Percentiles rank a stretch among this genome's conserved stretches.
Conservation (phyloP, 1,140 invertebrate species). For the Drosophila pseudoananassae region DNA sequence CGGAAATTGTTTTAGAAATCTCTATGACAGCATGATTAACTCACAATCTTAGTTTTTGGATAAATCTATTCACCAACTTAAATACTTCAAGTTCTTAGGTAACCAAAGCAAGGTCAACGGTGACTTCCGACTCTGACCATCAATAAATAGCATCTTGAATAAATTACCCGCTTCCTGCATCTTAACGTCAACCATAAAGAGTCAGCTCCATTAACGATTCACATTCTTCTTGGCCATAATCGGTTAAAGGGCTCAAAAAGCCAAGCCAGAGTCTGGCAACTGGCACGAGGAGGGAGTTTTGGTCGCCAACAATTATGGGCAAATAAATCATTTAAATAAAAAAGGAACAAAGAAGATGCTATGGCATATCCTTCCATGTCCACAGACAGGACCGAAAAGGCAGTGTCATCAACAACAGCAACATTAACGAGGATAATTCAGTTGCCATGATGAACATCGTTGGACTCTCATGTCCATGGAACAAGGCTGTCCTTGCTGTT, state of each 20-base stretch:
- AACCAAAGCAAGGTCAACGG: not conserved
- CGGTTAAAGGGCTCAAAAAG: slow-evolving; percentile 45
- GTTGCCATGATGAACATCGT: slow-evolving; percentile 42
- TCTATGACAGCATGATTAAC: not conserved
- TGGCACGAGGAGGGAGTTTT: slow-evolving; percentile 1
- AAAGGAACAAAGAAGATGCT: slow-evolving; percentile 32
- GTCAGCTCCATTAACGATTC: slow-evolving; percentile 15
- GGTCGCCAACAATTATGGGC: slow-evolving; percentile 22
- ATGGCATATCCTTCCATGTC: slow-evolving; percentile 44
- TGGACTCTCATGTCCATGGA: slow-evolving; percentile 1
- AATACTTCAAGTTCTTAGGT: not conserved
- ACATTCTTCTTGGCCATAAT: slow-evolving; percentile 32
- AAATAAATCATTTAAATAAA: slow-evolving; percentile 52
- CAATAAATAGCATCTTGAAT: slow-evolving; percentile 6
- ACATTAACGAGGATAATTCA: slow-evolving; percentile 45
- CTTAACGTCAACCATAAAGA: slow-evolving; percentile 21
- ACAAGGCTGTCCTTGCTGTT: slow-evolving; percentile 27
- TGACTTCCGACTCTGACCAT: not conserved
- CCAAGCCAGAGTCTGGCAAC: slow-evolving; percentile 23
- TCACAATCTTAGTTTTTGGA: not conserved
- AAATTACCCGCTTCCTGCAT: slow-evolving; percentile 1
- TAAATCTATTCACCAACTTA: not conserved
- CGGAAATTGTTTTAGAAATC: slow-evolving; percentile 33
- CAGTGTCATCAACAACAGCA: slow-evolving; percentile 2
- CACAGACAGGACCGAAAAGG: slow-evolving; percentile 17